Base-by-base conservation (phyloP, 2,888 invertebrate genomes). In the Seira sanloemensis region DNA sequence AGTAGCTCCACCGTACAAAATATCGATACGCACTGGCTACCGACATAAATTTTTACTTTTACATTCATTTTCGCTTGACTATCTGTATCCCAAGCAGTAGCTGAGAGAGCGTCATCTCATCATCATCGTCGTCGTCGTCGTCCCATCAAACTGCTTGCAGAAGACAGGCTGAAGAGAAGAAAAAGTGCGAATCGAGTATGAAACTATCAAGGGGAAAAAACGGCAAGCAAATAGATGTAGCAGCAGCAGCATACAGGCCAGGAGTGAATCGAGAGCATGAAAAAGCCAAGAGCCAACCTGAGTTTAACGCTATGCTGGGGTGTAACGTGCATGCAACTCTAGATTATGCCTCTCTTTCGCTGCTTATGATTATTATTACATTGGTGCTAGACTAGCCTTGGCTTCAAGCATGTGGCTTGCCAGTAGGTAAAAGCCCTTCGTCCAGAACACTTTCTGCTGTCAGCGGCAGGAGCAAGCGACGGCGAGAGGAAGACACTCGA, bases 391-490 rank as follows among this genome's bases (percentile, higher is more conserved):
- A n/a, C n/a, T 50, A 2, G 50, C 50, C 50, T 50, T 12, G 50
- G 50, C 50, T 50, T 18, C 12, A 50, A 50, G 50, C 50, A 50
- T 50, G 50, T 50, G 50, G 50, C 50, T 50, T 50, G 50, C n/a
- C 50, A 50, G 50, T 50, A 50, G 50, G 50, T 50, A 50, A 50
- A 50, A 50, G n/a, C 16, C 50, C 50, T 50, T 50, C 50, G 50
- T 50, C 50, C 50, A 50, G 50, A 50, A 50, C 50, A 50, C 50
- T 50, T 18, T 50, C 50, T 18, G 50, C 50, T 50, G 50, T 50
- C 50, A 50, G 1, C 50, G 12, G 37, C 4, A 37, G 37, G 12
- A 37, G 37, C 4, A 37, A 37, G 37, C 37, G 37, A 37, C 37
- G 50, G 12, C 1, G 5, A 50, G n/a, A n/a, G n/a, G n/a, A n/a